phyloP scores from a whole-genome alignment of 1,140 invertebrate genomes.

The Dermatophagoides farinae region DNA sequence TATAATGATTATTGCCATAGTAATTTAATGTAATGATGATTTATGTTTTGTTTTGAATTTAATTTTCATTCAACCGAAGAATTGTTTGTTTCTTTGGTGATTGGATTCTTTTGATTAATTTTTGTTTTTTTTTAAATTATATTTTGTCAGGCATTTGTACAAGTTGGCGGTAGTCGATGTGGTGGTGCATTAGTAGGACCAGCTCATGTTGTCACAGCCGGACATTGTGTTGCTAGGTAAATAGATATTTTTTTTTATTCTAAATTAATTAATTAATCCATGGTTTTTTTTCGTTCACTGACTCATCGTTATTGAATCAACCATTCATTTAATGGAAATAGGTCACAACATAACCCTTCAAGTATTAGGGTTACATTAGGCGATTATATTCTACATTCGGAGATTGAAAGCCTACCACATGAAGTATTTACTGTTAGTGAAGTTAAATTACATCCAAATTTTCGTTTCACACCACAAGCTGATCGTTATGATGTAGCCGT shows the following conservation, averaged over 20 bases:
- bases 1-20: too few relatives aligned
- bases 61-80: too few relatives aligned
- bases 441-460: conserved; percentile 76
- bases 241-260: conserved; percentile 10
- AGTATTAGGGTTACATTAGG: conserved; percentile 78
- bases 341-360: conserved; percentile 45
- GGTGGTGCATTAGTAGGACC: conserved; percentile 79
- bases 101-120: too few relatives aligned
- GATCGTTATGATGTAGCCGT: conserved; percentile 75
- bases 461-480: conserved; percentile 76
- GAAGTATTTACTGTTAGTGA: conserved; percentile 70
- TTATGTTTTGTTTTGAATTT: too few relatives aligned
- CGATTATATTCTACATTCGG: conserved; percentile 81
- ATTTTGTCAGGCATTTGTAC: conserved; percentile 49
- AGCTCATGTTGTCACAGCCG: conserved; percentile 80
- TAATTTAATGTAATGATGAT: too few relatives aligned
- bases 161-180: conserved; percentile 72
- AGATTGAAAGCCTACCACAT: conserved; percentile 63
- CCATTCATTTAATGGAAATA: too few relatives aligned
- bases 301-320: too few relatives aligned
- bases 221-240: conserved; percentile 76
- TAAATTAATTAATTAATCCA: too few relatives aligned
- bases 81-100: too few relatives aligned
- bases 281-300: neutral
- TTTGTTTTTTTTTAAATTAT: neutral